Conservation (phyloP, 2,113 vertebrate genomes). For the Pampusana beccarii region DNA sequence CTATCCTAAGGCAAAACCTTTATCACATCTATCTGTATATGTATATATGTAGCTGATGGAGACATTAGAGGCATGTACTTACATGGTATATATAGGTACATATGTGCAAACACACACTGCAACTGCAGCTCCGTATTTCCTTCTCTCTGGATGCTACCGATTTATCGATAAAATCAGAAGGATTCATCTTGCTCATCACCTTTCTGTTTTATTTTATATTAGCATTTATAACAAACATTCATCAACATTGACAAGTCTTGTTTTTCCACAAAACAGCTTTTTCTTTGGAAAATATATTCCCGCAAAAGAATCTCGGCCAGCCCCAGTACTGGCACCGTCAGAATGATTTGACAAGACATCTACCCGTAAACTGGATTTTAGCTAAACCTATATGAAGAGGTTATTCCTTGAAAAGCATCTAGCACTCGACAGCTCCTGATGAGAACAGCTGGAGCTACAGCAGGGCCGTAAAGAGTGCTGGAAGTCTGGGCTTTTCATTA, state of each 20-base stretch:
- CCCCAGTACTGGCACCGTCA: background rate
- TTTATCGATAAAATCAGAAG: background rate
- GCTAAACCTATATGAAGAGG: background rate
- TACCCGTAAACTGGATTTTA: background rate
- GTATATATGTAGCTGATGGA: fast-evolving
- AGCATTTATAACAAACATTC: background rate
- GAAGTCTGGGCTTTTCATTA: constrained; percentile 12
- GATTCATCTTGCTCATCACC: background rate
- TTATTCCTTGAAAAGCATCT: background rate
- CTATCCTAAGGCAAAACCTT: background rate
- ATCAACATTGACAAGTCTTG: background rate
- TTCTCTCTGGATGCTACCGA: background rate
- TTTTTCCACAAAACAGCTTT: background rate
- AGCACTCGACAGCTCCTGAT: constrained; percentile 16
- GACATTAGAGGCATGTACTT: too few relatives aligned
- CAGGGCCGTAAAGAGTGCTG: background rate
- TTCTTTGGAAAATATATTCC: background rate
- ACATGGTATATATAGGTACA: background rate
- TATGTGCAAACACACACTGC: fast-evolving
- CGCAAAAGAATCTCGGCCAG: background rate
- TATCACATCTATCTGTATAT: background rate
- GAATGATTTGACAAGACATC: background rate
- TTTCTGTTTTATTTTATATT: background rate
- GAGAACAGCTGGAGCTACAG: constrained; percentile 45
- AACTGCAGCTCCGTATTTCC: background rate